phyloP scores from a whole-genome alignment of 2,888 invertebrate genomes.

The Diarsia dahlii region DNA sequence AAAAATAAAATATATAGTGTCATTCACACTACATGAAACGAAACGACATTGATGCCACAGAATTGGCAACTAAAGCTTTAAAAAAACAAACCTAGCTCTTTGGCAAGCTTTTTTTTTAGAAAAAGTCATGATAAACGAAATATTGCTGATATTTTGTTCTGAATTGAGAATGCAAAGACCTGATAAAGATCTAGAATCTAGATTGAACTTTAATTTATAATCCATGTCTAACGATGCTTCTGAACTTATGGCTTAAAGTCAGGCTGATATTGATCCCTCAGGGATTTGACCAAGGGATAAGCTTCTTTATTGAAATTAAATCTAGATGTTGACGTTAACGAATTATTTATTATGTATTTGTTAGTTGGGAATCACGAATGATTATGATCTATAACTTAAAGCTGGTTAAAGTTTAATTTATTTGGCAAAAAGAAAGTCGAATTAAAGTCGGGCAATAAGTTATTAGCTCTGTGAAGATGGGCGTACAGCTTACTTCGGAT shows the following conservation, averaged over 20 bases:
- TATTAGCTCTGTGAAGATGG: neutral
- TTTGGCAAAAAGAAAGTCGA: neutral
- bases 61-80: neutral
- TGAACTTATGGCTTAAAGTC: neutral
- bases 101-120: neutral
- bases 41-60: neutral
- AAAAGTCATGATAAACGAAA: neutral
- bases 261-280: constrained; percentile 11
- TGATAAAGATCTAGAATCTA: constrained; percentile 40
- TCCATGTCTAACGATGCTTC: constrained; percentile 17
- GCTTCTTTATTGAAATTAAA: neutral
- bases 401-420: neutral
- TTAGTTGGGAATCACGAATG: neutral
- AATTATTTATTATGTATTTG: neutral
- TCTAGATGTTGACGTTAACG: neutral
- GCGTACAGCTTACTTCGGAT: neutral
- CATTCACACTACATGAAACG: constrained; percentile 9
- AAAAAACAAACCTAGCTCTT: neutral
- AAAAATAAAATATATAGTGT: constrained; percentile 8
- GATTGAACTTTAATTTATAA: constrained; percentile 36
- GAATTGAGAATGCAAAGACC: constrained; percentile 20
- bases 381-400: neutral
- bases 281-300: constrained; percentile 21
- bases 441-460: neutral
- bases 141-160: neutral